phyloP scores from a whole-genome alignment of 2,888 invertebrate species.

The Molorchus minor region DNA sequence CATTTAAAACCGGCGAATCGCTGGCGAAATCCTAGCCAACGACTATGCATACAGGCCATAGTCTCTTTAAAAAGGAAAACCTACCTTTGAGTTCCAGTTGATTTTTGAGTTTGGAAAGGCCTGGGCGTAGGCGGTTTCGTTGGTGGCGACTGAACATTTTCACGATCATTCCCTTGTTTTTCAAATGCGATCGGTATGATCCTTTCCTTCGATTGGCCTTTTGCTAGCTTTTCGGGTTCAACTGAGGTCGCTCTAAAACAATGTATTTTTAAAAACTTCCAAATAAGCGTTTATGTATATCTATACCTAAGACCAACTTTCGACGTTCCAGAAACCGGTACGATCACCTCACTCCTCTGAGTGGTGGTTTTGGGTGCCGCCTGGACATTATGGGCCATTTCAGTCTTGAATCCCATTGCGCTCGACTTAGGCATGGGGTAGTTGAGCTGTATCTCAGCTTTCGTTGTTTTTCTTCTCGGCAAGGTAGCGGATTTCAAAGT shows the following conservation, averaged over 20 bases:
- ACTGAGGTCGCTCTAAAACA: slow-evolving; percentile 1
- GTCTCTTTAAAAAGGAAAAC: no score
- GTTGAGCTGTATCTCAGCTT: slow-evolving; percentile 71
- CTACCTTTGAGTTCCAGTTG: slow-evolving; percentile 60
- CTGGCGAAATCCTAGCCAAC: no score
- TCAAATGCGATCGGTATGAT: slow-evolving; percentile 73
- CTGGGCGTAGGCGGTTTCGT: slow-evolving; percentile 64
- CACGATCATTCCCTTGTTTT: slow-evolving; percentile 54
- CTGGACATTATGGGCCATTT: slow-evolving; percentile 69
- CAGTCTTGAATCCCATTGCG: slow-evolving; percentile 68
- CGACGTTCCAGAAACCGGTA: slow-evolving; percentile 64
- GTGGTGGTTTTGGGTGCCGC: slow-evolving; percentile 61
- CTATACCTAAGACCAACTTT: slow-evolving; percentile 47
- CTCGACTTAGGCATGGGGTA: slow-evolving; percentile 62
- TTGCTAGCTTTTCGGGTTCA: slow-evolving; percentile 62
- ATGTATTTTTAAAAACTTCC: no score
- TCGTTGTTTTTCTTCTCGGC: slow-evolving; percentile 71
- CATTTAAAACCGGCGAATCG: no score
- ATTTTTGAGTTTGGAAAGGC: slow-evolving; percentile 63
- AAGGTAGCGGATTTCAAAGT: slow-evolving; percentile 74
- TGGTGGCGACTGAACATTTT: slow-evolving; percentile 55
- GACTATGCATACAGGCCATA: no score
- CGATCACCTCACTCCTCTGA: slow-evolving; percentile 67
- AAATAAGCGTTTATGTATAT: no score
- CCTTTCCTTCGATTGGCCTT: slow-evolving; percentile 66